A percentile compares a stretch with the other conserved stretches of the same genome.
These are phyloP conservation scores for Monochamus alternatus DNA, from an alignment of 2,888 invertebrate genomes.

Conservation along the genomic window DNA sequence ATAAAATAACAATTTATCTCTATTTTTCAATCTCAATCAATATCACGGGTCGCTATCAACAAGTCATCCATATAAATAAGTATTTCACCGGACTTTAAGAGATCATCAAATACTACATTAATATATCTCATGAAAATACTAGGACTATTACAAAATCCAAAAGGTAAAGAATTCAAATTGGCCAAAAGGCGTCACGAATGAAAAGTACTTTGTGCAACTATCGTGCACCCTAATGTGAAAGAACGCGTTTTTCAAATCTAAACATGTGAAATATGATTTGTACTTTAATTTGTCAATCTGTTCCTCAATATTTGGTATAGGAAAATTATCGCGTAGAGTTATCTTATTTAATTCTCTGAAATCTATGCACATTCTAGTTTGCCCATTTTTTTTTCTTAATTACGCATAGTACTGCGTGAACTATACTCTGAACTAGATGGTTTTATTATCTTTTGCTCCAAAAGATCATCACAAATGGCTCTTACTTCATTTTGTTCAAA, in stretches of 20 bases:
- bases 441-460: too few species aligned
- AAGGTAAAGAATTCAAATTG: neutral
- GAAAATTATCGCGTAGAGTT: neutral
- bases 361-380: neutral
- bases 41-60: neutral
- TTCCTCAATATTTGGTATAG: neutral
- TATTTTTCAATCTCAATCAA: neutral
- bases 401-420: neutral
- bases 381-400: too few species aligned
- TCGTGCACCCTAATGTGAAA: too few species aligned
- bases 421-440: too few species aligned
- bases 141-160: slow-evolving; percentile 5
- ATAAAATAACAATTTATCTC: neutral
- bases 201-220: too few species aligned
- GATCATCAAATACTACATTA: neutral
- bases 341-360: neutral
- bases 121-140: neutral
- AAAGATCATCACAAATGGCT: too few species aligned
- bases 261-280: too few species aligned
- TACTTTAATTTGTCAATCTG: neutral
- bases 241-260: too few species aligned
- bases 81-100: neutral
- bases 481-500: too few species aligned
- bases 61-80: neutral
- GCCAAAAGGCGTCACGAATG: neutral